These are phyloP conservation scores for Pachypsylla venusta DNA, from an alignment of 1,140 invertebrate species.

Conservation along the genomic window DNA sequence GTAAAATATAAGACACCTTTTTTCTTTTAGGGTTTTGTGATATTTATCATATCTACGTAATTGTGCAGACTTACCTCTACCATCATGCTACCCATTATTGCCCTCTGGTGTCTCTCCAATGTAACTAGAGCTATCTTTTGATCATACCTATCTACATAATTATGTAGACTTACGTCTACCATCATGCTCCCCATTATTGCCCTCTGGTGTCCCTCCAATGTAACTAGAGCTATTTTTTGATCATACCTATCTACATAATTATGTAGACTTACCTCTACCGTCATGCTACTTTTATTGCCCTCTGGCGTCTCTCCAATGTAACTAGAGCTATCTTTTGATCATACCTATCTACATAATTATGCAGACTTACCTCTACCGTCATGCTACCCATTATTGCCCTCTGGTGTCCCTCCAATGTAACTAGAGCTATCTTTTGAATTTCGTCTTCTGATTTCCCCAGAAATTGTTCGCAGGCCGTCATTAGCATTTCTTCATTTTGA, in stretches of 20 bases:
- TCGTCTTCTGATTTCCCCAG: constrained; percentile 79
- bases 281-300: constrained; percentile 98
- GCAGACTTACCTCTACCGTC: constrained; percentile 69
- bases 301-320: constrained; percentile 91
- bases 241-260: too few species aligned
- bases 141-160: too few species aligned
- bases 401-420: constrained; percentile 94
- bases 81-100: constrained; percentile 98
- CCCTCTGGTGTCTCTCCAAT: constrained; percentile 90
- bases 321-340: constrained; percentile 88
- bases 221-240: constrained; percentile 86
- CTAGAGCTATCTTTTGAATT: constrained; percentile 84
- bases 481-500: constrained; percentile 91
- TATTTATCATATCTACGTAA: too few species aligned
- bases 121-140: constrained; percentile 88
- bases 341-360: constrained; percentile 44
- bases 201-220: constrained; percentile 90
- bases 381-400: constrained; percentile 97
- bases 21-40: too few species aligned
- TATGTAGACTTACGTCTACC: constrained; percentile 52
- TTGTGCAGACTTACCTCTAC: constrained; percentile 52
- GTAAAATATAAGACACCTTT: too few species aligned
- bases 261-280: constrained; percentile 57
- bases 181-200: constrained; percentile 99
- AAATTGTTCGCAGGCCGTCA: constrained; percentile 93